Base-by-base conservation (phyloP, 2,888 invertebrate species). In the Muschampia staudingeri region DNA sequence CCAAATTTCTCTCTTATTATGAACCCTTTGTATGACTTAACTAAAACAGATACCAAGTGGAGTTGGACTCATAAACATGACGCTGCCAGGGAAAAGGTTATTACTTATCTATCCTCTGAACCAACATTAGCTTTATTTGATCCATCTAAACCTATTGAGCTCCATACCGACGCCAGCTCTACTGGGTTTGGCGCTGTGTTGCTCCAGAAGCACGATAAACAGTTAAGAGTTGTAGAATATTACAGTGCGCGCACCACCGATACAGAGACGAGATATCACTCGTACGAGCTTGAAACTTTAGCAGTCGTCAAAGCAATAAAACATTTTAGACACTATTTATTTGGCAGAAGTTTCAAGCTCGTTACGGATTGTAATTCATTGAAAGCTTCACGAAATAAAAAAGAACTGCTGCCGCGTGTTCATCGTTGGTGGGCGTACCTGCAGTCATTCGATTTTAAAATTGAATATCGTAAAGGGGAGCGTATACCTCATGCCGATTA, bases 261-360 rank as follows among this genome's bases (percentile, higher is more conserved):
- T 3, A 81, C 82, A 1, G 84, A 86, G 67, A 72, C 79, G 7
- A 70, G 78, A 12, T 87, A 86, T 40, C 87, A 88, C 71, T 86
- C 86, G 7, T 56, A 56, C 9, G 52, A 56, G n/a, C 14, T 56
- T 7, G 86, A 88, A 56, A 87, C 87, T 1, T 70, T 87, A 4
- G 86, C 87, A 0, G 85, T 87, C 4, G 85, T 88, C 0, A 83
- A 85, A 2, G 87, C 89, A 0, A 76, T 89, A 0, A 89, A 91
- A 78, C 88, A 90, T 71, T 90, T 90, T 65, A 75, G 88, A 0
- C 88, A 89, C 0, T 90, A 84, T 69, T 76, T 90, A 0, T 86
- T 88, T 12, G 87, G 85, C 0, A 65, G 83, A 12, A 80, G 76
- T 34, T 87, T 88, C 56, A 73, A n/a, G 30, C 78, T 86, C 6